A percentile compares a stretch with the other conserved stretches of the same genome.
These are phyloP conservation scores for Drusus annulatus DNA, from an alignment of 1,140 invertebrate genomes.

Conservation along the genomic window DNA sequence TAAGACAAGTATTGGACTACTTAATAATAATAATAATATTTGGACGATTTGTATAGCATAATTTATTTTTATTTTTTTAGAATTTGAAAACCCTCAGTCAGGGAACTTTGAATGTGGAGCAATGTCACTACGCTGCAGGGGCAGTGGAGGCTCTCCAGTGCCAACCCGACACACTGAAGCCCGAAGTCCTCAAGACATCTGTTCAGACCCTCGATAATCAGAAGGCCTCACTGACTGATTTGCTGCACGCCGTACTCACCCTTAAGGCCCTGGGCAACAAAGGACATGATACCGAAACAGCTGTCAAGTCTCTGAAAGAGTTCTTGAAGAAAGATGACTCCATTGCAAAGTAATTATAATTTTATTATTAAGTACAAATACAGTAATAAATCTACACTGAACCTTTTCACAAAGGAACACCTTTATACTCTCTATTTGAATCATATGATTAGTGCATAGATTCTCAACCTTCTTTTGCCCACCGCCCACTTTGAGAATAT, in stretches of 20 bases:
- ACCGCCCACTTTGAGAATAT: no score
- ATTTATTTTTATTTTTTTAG: slow-evolving; percentile 2
- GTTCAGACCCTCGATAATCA: slow-evolving; percentile 63
- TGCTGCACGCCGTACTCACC: slow-evolving; percentile 66
- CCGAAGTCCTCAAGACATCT: slow-evolving; percentile 62
- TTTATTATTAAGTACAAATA: no score
- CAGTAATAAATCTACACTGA: no score
- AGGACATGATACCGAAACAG: slow-evolving; percentile 70
- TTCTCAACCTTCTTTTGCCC: no score
- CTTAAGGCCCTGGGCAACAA: slow-evolving; percentile 66
- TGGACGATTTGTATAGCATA: no score
- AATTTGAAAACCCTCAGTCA: slow-evolving; percentile 8
- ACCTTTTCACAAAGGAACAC: no score
- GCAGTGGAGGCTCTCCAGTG: slow-evolving; percentile 63
- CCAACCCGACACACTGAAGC: slow-evolving; percentile 62
- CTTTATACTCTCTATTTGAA: no score
- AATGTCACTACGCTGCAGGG: slow-evolving; percentile 66
- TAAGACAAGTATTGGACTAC: no score
- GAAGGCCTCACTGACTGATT: slow-evolving; percentile 64
- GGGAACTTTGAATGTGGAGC: slow-evolving; percentile 61
- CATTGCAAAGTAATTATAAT: slow-evolving; percentile 73
- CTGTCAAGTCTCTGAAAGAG: slow-evolving; percentile 78
- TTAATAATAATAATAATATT: no score
- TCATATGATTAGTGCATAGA: no score
- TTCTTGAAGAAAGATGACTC: slow-evolving; percentile 85